phyloP scores from a whole-genome alignment of 2,888 invertebrate genomes.

The Metallyticus violacea region DNA sequence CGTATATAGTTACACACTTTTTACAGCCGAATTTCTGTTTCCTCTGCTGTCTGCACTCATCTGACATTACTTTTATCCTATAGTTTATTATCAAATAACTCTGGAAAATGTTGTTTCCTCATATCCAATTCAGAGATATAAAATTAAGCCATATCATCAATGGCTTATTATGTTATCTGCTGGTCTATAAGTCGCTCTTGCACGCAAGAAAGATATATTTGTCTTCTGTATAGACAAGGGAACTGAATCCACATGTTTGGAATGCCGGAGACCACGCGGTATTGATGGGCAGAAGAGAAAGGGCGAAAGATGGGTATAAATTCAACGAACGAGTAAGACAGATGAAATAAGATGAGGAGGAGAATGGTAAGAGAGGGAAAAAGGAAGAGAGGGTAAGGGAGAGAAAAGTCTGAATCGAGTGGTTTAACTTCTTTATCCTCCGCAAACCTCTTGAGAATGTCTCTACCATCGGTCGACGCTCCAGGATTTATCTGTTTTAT shows the following conservation, averaged over 20 bases:
- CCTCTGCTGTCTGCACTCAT: too few species aligned
- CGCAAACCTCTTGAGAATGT: constrained; percentile 17
- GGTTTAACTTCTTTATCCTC: constrained; percentile 17
- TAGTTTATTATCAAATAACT: too few species aligned
- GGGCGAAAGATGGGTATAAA: constrained; percentile 8
- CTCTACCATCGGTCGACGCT: not conserved
- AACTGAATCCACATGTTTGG: not conserved
- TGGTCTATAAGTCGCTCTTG: not conserved
- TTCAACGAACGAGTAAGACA: not conserved
- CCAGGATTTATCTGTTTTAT: constrained; percentile 6
- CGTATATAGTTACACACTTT: too few species aligned
- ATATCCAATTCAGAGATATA: too few species aligned
- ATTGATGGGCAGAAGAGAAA: not conserved
- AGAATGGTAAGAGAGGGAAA: not conserved
- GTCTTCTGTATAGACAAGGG: not conserved
- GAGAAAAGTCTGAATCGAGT: constrained; percentile 14
- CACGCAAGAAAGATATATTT: not conserved
- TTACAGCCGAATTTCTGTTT: too few species aligned
- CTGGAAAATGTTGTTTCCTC: too few species aligned
- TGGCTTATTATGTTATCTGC: not conserved
- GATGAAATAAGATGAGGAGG: not conserved
- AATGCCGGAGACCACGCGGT: not conserved
- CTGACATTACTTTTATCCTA: too few species aligned
- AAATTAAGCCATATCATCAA: not conserved
- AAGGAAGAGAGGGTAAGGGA: not conserved